Percentiles rank a stretch among this genome's conserved stretches.
These are phyloP conservation scores for Sandelia bainsii DNA, from an alignment of 2,797 vertebrate species.

Conservation along the genomic window DNA sequence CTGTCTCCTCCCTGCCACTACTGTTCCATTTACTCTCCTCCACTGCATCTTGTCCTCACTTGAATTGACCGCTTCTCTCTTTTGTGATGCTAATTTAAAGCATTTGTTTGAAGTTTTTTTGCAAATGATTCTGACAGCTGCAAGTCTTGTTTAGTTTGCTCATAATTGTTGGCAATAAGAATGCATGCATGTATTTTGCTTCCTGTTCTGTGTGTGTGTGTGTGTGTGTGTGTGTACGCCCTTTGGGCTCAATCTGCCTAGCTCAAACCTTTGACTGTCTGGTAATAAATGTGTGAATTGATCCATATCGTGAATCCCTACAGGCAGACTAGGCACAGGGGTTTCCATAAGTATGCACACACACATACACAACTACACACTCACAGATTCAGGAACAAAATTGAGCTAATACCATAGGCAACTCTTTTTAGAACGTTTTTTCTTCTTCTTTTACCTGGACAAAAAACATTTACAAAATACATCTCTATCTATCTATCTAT, in stretches of 20 bases:
- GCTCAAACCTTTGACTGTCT: conserved; percentile 67
- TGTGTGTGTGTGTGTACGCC: conserved; percentile 6
- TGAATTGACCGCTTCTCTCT: conserved; percentile 35
- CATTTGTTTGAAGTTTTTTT: conserved; percentile 54
- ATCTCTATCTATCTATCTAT: no score
- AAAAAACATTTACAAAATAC: neutral
- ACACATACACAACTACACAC: neutral
- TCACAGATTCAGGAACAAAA: conserved; percentile 11
- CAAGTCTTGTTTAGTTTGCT: conserved; percentile 29
- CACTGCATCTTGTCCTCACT: conserved; percentile 16
- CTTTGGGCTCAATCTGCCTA: conserved; percentile 63
- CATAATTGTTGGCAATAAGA: conserved; percentile 4
- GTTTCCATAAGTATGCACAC: conserved; percentile 16
- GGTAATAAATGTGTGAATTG: conserved; percentile 77
- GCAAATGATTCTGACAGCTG: conserved; percentile 47
- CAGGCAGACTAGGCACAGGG: conserved; percentile 36
- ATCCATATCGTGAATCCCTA: conserved; percentile 64
- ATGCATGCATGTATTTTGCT: neutral
- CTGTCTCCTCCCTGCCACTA: neutral
- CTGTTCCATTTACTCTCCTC: conserved; percentile 20
- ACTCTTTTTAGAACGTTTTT: conserved; percentile 26
- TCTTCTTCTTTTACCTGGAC: neutral
- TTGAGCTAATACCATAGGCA: conserved; percentile 15
- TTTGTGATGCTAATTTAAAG: conserved; percentile 42
- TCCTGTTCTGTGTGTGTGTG: conserved; percentile 18